phyloP scores from a whole-genome alignment of 2,888 invertebrate species.

The Serrognathus titanus region DNA sequence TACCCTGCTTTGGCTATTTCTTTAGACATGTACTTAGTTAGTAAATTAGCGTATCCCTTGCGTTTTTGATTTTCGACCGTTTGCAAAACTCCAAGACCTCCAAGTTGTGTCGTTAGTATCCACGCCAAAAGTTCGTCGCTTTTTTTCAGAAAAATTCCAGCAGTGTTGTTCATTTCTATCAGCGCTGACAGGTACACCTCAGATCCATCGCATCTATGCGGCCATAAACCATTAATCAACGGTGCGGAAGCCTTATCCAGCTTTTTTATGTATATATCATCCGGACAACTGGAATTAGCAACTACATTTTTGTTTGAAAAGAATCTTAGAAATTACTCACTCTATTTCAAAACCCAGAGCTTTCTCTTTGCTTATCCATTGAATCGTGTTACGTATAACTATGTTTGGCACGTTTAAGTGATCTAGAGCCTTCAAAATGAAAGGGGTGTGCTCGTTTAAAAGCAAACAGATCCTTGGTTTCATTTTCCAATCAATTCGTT shows the following conservation, averaged over 20 bases:
- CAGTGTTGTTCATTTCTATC: slow-evolving; percentile 41
- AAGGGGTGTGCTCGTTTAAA: slow-evolving; percentile 27
- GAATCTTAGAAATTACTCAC: slow-evolving; percentile 21
- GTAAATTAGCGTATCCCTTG: slow-evolving; percentile 43
- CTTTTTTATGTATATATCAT: slow-evolving; percentile 38
- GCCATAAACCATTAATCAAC: slow-evolving; percentile 40
- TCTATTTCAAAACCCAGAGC: slow-evolving; percentile 27
- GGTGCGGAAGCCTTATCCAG: slow-evolving; percentile 34
- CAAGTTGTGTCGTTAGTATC: slow-evolving; percentile 40
- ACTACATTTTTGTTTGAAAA: not conserved
- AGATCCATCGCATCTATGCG: slow-evolving; percentile 35
- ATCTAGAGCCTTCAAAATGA: slow-evolving; percentile 26
- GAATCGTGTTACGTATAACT: too few relatives aligned
- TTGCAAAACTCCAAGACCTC: slow-evolving; percentile 41
- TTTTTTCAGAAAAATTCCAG: slow-evolving; percentile 43
- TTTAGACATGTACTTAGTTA: slow-evolving; percentile 39
- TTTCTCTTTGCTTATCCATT: slow-evolving; percentile 19
- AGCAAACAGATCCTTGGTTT: slow-evolving; percentile 29
- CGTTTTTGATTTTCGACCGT: slow-evolving; percentile 39
- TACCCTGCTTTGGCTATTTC: slow-evolving; percentile 39
- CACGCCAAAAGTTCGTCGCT: slow-evolving; percentile 42
- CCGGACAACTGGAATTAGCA: slow-evolving; percentile 34
- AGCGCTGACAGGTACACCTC: slow-evolving; percentile 37
- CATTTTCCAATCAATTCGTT: slow-evolving; percentile 34
- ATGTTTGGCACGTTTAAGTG: slow-evolving; percentile 21